A percentile compares a stretch with the other conserved stretches of the same genome.
These are phyloP conservation scores for Tetropium fuscum DNA, from an alignment of 2,888 invertebrate species.

Conservation along the genomic window DNA sequence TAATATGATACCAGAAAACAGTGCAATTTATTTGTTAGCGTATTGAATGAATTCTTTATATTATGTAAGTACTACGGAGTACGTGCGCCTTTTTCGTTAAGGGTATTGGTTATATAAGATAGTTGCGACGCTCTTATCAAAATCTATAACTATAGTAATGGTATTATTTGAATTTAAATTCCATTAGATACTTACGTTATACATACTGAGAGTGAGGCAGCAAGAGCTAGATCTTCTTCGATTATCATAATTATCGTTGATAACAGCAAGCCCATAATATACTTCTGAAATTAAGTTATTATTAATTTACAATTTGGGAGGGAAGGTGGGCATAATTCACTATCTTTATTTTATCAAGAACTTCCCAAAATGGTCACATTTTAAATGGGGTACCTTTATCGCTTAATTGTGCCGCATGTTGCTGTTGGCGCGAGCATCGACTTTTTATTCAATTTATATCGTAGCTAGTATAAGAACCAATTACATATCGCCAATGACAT, in stretches of 20 bases:
- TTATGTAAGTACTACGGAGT: neutral
- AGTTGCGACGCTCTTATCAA: neutral
- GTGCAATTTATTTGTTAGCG: no score
- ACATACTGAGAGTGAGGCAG: conserved; percentile 23
- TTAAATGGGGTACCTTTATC: no score
- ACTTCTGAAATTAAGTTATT: conserved; percentile 24
- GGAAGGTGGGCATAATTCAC: no score
- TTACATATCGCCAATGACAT: no score
- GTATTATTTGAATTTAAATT: neutral
- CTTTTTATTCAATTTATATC: no score
- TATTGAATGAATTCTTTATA: no score
- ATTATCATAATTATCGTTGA: conserved; percentile 21
- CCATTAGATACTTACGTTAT: conserved; percentile 28
- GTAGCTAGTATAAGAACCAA: no score
- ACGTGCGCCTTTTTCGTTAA: neutral
- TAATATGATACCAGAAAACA: neutral
- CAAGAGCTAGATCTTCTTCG: conserved; percentile 21
- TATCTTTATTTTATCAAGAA: no score
- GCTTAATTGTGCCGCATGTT: neutral
- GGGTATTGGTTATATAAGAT: no score
- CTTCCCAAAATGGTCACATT: no score
- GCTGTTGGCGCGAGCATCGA: no score
- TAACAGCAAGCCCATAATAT: conserved; percentile 9
- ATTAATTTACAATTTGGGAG: neutral
- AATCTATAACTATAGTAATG: neutral